Base-by-base conservation (phyloP, 1,140 invertebrate genomes). In the Chymomyza costata region DNA sequence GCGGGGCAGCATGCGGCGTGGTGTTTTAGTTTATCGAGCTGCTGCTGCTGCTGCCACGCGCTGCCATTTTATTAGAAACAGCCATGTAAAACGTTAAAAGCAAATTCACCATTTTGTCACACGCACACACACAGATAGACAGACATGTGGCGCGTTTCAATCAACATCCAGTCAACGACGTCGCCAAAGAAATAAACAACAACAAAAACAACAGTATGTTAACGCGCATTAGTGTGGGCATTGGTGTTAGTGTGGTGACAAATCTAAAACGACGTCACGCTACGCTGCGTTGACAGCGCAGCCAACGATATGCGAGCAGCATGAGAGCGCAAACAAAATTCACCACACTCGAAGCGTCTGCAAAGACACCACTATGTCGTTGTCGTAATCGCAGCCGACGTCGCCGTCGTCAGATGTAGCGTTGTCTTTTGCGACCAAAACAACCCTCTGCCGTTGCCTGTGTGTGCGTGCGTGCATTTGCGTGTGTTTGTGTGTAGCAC, bases 51-150 rank as follows among this genome's bases (percentile, higher is more conserved):
- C 3, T 25, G 21, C 3, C 64, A 64, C 50, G 40, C 55, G 73
- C 73, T 78, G 73, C 73, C 73, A 78, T 78, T 78, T 78, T 80
- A 80, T 80, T 78, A 80, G 73, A 67, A 61, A 67, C 67, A 63
- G 73, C 73, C 67, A 80, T 78, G 73, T 78, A 80, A 80, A 66
- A 44, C 47, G 58, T 46, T 35, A 30, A 49, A 21, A 60, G 63
- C 59, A 61, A 80, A 67, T 80, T 80, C 73, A 78, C 73, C 73
- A 78, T 78, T 78, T 78, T 78, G 73, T 78, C 73, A 65, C 39
- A 47, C 21, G 38, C 47, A 48, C 44, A 64, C 30, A 40, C 43
- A 32, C 45, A 35, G 11, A 43, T 32, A 25, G 6, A 41, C 16
- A 41, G 25, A 30, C 19, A 21, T 18, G 28, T 38, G 25, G 25